These are phyloP conservation scores for Nomada flava DNA, from an alignment of 2,888 invertebrate species.

Conservation along the genomic window DNA sequence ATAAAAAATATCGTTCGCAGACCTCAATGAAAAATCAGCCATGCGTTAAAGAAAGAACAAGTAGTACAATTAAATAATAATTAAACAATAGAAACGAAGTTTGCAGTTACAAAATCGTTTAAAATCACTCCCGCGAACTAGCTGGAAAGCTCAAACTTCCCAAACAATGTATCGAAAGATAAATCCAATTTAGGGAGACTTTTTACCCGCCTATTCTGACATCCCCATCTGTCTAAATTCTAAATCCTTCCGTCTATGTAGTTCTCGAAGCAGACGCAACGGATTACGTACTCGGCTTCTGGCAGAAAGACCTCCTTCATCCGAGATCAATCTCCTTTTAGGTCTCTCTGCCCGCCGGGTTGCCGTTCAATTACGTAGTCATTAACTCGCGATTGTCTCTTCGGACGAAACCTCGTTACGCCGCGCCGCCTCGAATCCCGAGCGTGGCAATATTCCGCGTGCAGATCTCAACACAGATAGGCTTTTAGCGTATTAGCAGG, in stretches of 20 bases:
- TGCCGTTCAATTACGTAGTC: slow-evolving; percentile 80
- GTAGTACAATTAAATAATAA: no score
- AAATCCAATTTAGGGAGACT: no score
- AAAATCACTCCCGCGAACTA: no score
- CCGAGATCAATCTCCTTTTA: slow-evolving; percentile 54
- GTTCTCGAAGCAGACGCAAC: neutral
- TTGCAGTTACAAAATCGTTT: no score
- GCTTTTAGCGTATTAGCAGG: slow-evolving; percentile 84
- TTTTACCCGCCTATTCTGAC: no score
- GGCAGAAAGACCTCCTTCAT: slow-evolving; percentile 20
- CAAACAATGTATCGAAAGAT: no score
- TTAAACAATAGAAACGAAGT: no score
- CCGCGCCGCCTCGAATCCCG: slow-evolving; percentile 79
- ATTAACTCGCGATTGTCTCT: slow-evolving; percentile 83
- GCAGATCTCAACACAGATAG: slow-evolving; percentile 84
- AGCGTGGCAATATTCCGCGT: slow-evolving; percentile 80
- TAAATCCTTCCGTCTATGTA: neutral
- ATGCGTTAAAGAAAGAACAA: no score
- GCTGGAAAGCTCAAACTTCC: no score
- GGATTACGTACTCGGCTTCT: neutral
- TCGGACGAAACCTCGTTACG: slow-evolving; percentile 81
- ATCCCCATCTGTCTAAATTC: neutral
- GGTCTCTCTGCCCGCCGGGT: slow-evolving; percentile 45
- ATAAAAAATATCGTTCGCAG: no score
- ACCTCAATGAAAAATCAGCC: no score